Conservation (phyloP, 37 sponge, comb jelly and placozoan species). For the Chondrilla cf. caribensis region DNA sequence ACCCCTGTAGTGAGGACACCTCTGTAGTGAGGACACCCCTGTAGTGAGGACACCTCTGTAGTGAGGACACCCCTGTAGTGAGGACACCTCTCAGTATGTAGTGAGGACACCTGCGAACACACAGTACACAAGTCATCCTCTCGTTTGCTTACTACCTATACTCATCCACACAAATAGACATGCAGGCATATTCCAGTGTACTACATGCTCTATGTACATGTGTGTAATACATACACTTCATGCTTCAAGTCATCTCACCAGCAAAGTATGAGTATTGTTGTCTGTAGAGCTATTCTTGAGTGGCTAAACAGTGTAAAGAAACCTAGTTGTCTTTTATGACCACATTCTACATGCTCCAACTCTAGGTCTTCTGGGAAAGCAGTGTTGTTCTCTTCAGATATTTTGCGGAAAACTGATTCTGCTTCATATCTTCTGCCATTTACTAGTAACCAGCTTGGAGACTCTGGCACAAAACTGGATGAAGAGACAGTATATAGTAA, state of each 20-base stretch:
- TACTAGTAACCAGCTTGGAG: slow-evolving; percentile 65
- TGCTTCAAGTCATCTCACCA: slow-evolving; percentile 1
- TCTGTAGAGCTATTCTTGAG: neutral
- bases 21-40: too few species aligned
- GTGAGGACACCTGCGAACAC: too few species aligned
- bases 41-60: too few species aligned
- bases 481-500: neutral
- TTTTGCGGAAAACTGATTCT: slow-evolving; percentile 24
- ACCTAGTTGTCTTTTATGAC: neutral
- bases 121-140: too few species aligned
- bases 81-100: too few species aligned
- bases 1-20: too few species aligned
- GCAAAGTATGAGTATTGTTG: neutral
- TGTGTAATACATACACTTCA: too few species aligned
- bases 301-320: neutral
- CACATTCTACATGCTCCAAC: neutral
- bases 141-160: too few species aligned
- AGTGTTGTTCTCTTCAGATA: slow-evolving; percentile 50
- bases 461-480: slow-evolving; percentile 61
- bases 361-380: slow-evolving; percentile 23
- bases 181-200: too few species aligned
- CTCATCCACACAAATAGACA: too few species aligned
- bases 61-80: too few species aligned
- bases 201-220: too few species aligned
- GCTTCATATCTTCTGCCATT: slow-evolving; percentile 40